Evolutionary conservation across 2,113 vertebrate species (phyloP).

Genomic region (Leiothrix lutea): DNA sequence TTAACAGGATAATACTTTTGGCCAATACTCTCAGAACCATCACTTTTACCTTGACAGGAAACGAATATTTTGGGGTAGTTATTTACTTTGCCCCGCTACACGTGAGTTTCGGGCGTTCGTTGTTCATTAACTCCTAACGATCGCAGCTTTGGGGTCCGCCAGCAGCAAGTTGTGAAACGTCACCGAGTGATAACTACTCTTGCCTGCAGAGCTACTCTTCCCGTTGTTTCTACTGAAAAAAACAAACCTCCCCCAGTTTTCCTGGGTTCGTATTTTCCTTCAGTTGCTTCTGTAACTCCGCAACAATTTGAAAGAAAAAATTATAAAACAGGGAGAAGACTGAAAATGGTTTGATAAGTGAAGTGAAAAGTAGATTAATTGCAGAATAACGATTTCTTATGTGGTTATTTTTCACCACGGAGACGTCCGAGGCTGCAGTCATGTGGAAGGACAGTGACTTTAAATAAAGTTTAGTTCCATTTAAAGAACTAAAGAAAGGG

Average conservation of each 20-base stretch:
- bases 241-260: fast-evolving
- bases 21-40: background rate
- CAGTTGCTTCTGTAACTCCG: background rate
- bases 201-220: background rate
- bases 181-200: background rate
- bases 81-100: background rate
- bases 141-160: background rate
- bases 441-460: background rate
- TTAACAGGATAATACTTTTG: background rate
- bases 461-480: background rate
- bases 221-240: background rate
- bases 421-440: background rate
- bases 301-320: background rate
- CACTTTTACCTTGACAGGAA: background rate
- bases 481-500: background rate
- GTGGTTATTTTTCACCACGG: background rate
- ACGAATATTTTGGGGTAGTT: background rate
- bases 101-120: background rate
- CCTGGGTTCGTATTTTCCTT: background rate
- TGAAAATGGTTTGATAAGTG: background rate
- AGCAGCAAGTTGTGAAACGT: background rate
- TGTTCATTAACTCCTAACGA: background rate
- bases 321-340: background rate
- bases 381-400: background rate
- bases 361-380: background rate